A percentile compares a stretch with the other conserved stretches of the same genome.
Conservation (phyloP, 2,888 invertebrate genomes). For the Cynaeus angustus region DNA sequence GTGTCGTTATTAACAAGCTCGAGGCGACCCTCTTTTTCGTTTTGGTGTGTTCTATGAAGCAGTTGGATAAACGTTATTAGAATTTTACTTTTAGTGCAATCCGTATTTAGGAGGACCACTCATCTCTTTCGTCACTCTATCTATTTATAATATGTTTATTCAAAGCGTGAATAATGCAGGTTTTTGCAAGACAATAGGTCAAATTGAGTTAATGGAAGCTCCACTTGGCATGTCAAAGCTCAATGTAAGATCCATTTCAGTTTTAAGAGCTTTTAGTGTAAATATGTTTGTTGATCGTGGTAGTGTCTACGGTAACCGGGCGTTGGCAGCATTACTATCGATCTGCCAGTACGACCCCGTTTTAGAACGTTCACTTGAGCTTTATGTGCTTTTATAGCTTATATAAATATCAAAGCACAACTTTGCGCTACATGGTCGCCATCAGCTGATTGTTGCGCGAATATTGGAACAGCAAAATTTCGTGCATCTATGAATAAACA, state of each 20-base stretch:
- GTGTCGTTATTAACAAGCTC: constrained; percentile 29
- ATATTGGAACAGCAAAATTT: constrained; percentile 27
- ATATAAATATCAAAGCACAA: constrained; percentile 48
- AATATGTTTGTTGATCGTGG: constrained; percentile 52
- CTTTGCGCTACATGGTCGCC: constrained; percentile 38
- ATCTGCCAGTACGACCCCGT: constrained; percentile 60
- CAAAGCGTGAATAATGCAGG: constrained; percentile 25
- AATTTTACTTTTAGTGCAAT: constrained; percentile 14
- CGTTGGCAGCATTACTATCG: constrained; percentile 62
- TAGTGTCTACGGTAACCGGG: constrained; percentile 57
- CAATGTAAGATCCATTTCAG: constrained; percentile 40
- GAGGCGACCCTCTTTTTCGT: constrained; percentile 7
- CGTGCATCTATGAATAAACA: constrained; percentile 3
- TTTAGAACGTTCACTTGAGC: constrained; percentile 59
- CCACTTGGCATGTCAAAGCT: constrained; percentile 42
- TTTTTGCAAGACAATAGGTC: not conserved
- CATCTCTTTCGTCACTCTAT: constrained; percentile 33
- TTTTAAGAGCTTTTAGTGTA: constrained; percentile 47
- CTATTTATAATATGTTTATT: constrained; percentile 45
- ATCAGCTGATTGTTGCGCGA: constrained; percentile 41
- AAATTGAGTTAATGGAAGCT: constrained; percentile 11
- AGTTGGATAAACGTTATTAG: too few relatives aligned
- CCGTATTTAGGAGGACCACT: constrained; percentile 33
- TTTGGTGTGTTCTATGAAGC: too few relatives aligned
- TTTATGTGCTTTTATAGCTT: constrained; percentile 51